These are phyloP conservation scores for Alloplasta piceator DNA, from an alignment of 2,888 invertebrate species.

Conservation along the genomic window DNA sequence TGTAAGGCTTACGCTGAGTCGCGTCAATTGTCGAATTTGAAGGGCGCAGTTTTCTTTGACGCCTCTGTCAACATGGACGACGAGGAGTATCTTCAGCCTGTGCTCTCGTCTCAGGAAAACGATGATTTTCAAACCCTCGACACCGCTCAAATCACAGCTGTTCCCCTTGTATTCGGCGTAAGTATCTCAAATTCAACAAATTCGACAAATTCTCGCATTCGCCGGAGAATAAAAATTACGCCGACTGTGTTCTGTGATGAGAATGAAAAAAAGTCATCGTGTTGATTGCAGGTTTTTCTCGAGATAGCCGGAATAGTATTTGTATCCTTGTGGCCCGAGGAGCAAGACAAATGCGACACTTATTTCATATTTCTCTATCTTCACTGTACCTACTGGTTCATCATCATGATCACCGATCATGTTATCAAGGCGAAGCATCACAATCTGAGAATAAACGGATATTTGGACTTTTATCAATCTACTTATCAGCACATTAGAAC, in stretches of 20 bases:
- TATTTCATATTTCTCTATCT: slow-evolving; percentile 81
- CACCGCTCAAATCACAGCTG: slow-evolving; percentile 75
- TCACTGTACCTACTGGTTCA: slow-evolving; percentile 79
- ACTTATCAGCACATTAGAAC: slow-evolving; percentile 86
- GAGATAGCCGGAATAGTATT: slow-evolving; percentile 80
- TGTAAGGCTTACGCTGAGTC: not conserved
- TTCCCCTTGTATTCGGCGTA: slow-evolving; percentile 75
- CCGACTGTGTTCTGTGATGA: slow-evolving; percentile 42
- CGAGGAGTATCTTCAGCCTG: slow-evolving; percentile 79
- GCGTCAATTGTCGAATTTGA: slow-evolving; percentile 53
- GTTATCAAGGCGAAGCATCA: slow-evolving; percentile 86
- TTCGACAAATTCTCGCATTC: no score
- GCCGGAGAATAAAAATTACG: slow-evolving; percentile 8
- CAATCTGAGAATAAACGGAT: slow-evolving; percentile 86
- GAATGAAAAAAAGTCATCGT: not conserved
- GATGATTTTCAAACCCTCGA: slow-evolving; percentile 77
- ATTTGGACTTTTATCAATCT: slow-evolving; percentile 88
- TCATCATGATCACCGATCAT: slow-evolving; percentile 83
- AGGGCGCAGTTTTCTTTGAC: slow-evolving; percentile 79
- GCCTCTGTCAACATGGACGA: slow-evolving; percentile 79
- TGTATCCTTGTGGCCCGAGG: slow-evolving; percentile 79
- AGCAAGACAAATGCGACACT: slow-evolving; percentile 79
- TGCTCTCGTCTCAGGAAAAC: slow-evolving; percentile 76
- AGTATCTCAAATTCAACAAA: not conserved
- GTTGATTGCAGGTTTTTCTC: slow-evolving; percentile 74